Evolutionary conservation across 2,113 vertebrate species (phyloP), one percentile per base, ranked within the genome.

Genomic region (Salminus brasiliensis): DNA sequence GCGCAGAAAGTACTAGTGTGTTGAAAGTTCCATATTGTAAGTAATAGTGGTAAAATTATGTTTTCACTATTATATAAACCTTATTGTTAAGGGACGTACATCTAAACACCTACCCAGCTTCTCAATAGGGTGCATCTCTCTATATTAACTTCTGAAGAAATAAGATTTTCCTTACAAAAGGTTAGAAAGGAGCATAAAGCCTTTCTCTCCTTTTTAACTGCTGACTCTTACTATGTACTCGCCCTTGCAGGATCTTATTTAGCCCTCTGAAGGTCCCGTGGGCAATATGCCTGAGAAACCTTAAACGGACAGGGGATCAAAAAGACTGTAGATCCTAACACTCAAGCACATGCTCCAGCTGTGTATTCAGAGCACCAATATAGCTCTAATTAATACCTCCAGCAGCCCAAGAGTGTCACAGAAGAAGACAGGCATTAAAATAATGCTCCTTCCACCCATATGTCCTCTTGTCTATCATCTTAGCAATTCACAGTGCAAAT

Each of bases 301-400:
- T 3, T 36, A 41, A 71, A 27, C 34, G 47, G 36, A 72, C 29
- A 15, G 32, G 43, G 67, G 29, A 36, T 29, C 41, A 4, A 60
- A 49, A 41, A 60, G 63, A 13, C 25, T 32, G 49, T n/a, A 21
- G 47, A 49, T 47, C 30, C 13, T 60, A 45, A 78, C 34, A 36
- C 52, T 53, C 23, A 16, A 81, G 36, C 39, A 47, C 41, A 62
- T 79, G 39, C 53, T 59, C 47, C 68, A 79, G 45, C 41, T 79
- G 43, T 72, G 16, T 53, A 29, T 72, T 79, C 77, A 79, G 43
- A 8, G 47, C 45, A 52, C 69, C 55, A 53, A 79, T 72, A 79
- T 79, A 79, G 69, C 69, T 72, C 30, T 16, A 79, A 79, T 72
- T 79, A 79, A 79, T 79, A 52, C 69, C 77, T 21, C 15, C 23